Conservation (phyloP, 2,888 invertebrate species). For the Phasia obesa region DNA sequence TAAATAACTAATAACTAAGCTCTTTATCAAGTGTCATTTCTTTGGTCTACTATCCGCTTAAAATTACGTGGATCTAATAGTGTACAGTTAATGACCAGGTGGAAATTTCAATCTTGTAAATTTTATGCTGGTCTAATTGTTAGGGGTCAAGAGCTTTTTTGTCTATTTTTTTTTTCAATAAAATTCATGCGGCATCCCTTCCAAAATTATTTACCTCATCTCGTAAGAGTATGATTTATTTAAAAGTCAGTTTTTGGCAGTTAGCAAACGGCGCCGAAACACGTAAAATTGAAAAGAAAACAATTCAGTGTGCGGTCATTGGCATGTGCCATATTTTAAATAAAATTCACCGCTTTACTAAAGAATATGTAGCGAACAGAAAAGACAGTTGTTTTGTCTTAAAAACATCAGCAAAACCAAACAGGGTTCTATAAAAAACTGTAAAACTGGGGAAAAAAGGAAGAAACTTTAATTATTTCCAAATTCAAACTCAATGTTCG, state of each 20-base stretch:
- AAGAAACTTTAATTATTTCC: no score
- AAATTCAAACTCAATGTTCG: no score
- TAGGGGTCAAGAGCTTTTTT: no score
- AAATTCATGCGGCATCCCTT: background rate
- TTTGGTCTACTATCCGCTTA: no score
- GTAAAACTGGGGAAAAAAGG: background rate
- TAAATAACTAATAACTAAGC: no score
- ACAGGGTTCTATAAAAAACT: slow-evolving; percentile 24
- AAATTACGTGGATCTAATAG: no score
- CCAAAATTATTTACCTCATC: background rate
- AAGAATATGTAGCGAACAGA: slow-evolving; percentile 15
- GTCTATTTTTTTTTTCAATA: no score
- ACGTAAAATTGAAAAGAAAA: slow-evolving; percentile 18
- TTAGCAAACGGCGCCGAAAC: slow-evolving; percentile 31
- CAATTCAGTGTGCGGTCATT: slow-evolving; percentile 72
- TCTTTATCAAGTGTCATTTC: no score
- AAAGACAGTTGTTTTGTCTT: slow-evolving; percentile 27
- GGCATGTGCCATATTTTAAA: slow-evolving; percentile 70
- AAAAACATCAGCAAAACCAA: background rate
- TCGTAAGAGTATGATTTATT: background rate
- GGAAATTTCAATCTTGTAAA: no score
- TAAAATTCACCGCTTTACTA: background rate
- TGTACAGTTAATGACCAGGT: no score
- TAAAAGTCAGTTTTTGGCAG: no score
- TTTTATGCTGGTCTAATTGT: no score